Evolutionary conservation across 92 coral and sea anemone genomes (phyloP).

Genomic region (Epizoanthus ramosus): DNA sequence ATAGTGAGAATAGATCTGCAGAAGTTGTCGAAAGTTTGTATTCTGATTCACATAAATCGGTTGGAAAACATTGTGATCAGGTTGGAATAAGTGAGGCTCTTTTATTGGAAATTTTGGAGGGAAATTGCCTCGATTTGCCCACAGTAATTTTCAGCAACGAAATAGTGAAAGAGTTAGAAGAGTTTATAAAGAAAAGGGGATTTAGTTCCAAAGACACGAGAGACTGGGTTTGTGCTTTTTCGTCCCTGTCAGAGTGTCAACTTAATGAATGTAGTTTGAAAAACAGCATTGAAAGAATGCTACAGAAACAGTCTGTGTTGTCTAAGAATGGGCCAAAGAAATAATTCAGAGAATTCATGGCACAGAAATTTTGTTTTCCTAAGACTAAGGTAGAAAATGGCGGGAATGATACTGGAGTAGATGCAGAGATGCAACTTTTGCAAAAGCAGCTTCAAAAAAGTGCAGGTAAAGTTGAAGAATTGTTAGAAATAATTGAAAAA

Average conservation of each 20-base stretch:
- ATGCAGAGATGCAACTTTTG: too few relatives aligned
- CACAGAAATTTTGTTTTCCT: too few relatives aligned
- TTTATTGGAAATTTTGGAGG: background rate
- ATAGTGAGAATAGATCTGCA: background rate
- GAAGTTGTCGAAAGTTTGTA: too few relatives aligned
- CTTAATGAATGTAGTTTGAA: constrained; percentile 9
- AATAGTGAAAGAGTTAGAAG: constrained; percentile 16
- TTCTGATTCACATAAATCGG: background rate
- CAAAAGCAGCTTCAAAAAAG: too few relatives aligned
- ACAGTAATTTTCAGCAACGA: background rate
- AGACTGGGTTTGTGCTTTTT: constrained; percentile 7
- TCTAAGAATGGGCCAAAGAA: too few relatives aligned
- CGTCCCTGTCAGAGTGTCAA: background rate
- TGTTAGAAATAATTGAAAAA: too few relatives aligned
- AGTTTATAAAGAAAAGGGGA: background rate
- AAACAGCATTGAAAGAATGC: constrained; percentile 6
- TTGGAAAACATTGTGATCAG: background rate
- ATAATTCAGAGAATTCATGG: too few relatives aligned
- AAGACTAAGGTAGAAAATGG: too few relatives aligned
- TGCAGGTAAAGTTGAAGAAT: too few relatives aligned
- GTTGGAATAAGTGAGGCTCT: background rate
- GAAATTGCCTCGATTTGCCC: background rate
- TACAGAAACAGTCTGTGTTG: too few relatives aligned
- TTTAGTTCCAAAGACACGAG: background rate
- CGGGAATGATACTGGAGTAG: too few relatives aligned